Conservation (phyloP, 2,797 vertebrate species). For the Tenualosa ilisha region DNA sequence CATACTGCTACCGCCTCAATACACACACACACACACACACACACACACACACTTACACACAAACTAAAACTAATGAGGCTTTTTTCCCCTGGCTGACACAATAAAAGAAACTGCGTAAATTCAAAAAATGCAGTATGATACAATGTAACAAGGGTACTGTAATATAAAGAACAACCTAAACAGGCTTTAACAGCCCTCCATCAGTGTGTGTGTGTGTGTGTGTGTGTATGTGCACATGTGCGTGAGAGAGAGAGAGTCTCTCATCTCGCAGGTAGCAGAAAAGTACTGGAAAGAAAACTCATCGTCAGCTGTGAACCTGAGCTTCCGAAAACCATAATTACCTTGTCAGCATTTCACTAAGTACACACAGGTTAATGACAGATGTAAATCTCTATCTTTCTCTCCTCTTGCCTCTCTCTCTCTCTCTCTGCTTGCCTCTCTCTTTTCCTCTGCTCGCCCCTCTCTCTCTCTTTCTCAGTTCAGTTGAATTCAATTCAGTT, state of each 20-base stretch:
- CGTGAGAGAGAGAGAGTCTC: not conserved
- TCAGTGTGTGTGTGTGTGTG: not conserved
- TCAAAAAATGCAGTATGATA: too few species aligned
- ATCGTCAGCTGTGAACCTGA: constrained; percentile 2
- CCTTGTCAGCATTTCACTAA: constrained; percentile 14
- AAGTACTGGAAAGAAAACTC: not conserved
- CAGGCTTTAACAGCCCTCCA: too few species aligned
- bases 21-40: too few species aligned
- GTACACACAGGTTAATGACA: constrained; percentile 6
- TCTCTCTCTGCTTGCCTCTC: not conserved
- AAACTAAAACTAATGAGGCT: too few species aligned
- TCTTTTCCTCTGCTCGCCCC: too few species aligned
- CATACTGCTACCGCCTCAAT: too few species aligned
- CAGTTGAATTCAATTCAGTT: too few species aligned
- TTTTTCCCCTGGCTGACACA: too few species aligned
- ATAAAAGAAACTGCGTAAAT: too few species aligned
- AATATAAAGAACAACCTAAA: too few species aligned
- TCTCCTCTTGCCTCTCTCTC: not conserved
- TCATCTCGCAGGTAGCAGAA: not conserved
- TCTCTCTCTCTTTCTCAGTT: not conserved
- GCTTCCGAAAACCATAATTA: not conserved
- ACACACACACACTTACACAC: too few species aligned
- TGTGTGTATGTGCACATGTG: not conserved
- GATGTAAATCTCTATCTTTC: not conserved
- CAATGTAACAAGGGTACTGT: too few species aligned